Base-by-base conservation (phyloP, 2,113 vertebrate genomes). In the Elgaria multicarinata region DNA sequence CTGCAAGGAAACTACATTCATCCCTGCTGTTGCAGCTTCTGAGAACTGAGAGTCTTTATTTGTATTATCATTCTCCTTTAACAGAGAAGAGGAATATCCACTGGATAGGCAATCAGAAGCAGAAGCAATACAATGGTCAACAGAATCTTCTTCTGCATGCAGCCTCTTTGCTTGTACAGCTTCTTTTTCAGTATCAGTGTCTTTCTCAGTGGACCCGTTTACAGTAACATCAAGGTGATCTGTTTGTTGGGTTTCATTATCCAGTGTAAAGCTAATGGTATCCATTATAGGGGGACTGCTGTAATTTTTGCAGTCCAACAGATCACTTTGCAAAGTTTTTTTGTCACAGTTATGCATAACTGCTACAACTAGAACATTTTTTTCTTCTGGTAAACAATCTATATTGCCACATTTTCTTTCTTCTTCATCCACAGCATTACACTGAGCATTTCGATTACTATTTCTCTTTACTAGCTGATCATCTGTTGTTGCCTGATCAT, bases 401-500 rank as follows among this genome's bases (percentile, higher is more conserved):
- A 42, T 88, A 87, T 87, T 96, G 90, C 93, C 95, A 96, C 93
- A 95, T 88, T 93, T 96, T 88, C 92, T 96, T 36, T 96, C 97
- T 94, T 92, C 95, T 36, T 89, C 90, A 94, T 97, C 96, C 88
- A 92, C 50, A 83, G 93, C 31, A 87, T 94, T 95, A 90, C 93
- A 96, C 14, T 96, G 94, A 92, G 94, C 96, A 91, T 95, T 93
- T 58, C 1, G 89, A 92, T 84, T 95, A 91, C 81, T 94, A 83
- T 84, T 97, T 91, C 93, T 97, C 94, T 95, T 97, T 90, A 96
- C 88, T 93, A 97, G 28, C 0, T 96, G 96, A 90, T 97, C 96
- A 18, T 98, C 97, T 87, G 98, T 96, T 90, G 96, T 94, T 18
- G 97, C 96, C 95, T 97, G 97, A 92, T 98, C 98, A 93, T 98